Base-by-base conservation (phyloP, 2,888 invertebrate genomes). In the Cacoxenus indagator region DNA sequence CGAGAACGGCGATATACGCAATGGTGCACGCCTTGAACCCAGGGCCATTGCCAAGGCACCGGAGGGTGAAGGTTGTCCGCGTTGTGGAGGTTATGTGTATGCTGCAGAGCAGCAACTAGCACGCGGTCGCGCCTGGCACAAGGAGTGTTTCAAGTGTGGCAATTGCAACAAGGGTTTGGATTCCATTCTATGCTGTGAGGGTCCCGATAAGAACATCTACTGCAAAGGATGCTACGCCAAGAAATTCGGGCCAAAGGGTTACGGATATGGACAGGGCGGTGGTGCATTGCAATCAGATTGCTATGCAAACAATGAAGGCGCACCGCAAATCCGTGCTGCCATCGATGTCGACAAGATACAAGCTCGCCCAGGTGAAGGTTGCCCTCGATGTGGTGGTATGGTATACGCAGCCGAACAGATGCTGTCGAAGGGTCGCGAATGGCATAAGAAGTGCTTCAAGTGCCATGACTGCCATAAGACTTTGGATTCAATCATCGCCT, bases 171-270 rank as follows among this genome's bases (percentile, higher is more conserved):
- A 95, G 91, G 91, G 94, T 87, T 91, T 96, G 91, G 96, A 96
- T 90, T 96, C 96, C 78, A 92, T 94, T 86, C 94, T 94, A 90
- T 95, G 95, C 91, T 96, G 96, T 89, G 96, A 96, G 90, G 97
- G 95, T 86, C 94, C 97, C 84, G 96, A 97, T 89, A 95, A 95
- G 91, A 95, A 97, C 88, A 95, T 97, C 91, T 98, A 96, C 91
- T 98, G 98, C 91, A 97, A 95, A 94, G 95, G 96, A 87, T 98
- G 98, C 92, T 98, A 99, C 91, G 96, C 93, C 88, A 96, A 97
- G 92, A 95, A 93, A 91, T 98, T 96, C 90, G 98, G 98, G 85
- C 98, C 98, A 85, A 97, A 96, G 90, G 96, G 96, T 89, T 97
- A 97, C 89, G 98, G 97, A 86, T 98, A 96, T 90, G 98, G 98